phyloP scores from a whole-genome alignment of 2,113 vertebrate genomes.

The Sprattus sprattus region DNA sequence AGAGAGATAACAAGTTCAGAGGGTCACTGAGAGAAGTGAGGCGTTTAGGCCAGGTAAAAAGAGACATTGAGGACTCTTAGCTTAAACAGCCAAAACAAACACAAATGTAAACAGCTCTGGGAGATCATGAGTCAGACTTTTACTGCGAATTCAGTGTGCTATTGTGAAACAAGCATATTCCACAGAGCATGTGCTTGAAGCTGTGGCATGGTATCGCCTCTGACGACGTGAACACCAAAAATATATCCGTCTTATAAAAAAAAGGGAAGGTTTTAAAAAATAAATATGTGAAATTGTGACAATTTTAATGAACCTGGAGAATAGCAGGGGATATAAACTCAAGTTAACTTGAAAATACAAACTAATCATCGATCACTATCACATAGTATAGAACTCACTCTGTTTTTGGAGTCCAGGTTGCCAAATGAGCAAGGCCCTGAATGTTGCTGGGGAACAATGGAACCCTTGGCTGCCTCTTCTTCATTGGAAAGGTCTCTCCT shows the following conservation, averaged over 20 bases:
- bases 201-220: background rate
- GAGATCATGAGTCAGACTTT: background rate
- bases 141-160: background rate
- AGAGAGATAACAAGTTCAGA: constrained; percentile 44
- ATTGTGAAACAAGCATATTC: background rate
- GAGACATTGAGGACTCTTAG: background rate
- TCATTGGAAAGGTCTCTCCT: background rate
- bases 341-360: too few species aligned
- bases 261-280: too few species aligned
- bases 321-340: too few species aligned
- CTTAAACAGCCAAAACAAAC: background rate
- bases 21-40: constrained; percentile 26
- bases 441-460: constrained; percentile 40
- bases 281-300: too few species aligned
- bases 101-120: background rate
- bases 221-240: background rate
- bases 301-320: too few species aligned
- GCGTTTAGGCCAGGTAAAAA: background rate
- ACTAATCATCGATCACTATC: too few species aligned
- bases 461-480: background rate
- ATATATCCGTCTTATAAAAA: background rate
- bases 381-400: constrained; percentile 53
- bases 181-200: background rate
- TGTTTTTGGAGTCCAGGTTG: constrained; percentile 52
- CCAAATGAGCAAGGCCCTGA: constrained; percentile 45